Evolutionary conservation across 2,797 vertebrate species (phyloP).

Genomic region (Gymnodraco acuticeps): DNA sequence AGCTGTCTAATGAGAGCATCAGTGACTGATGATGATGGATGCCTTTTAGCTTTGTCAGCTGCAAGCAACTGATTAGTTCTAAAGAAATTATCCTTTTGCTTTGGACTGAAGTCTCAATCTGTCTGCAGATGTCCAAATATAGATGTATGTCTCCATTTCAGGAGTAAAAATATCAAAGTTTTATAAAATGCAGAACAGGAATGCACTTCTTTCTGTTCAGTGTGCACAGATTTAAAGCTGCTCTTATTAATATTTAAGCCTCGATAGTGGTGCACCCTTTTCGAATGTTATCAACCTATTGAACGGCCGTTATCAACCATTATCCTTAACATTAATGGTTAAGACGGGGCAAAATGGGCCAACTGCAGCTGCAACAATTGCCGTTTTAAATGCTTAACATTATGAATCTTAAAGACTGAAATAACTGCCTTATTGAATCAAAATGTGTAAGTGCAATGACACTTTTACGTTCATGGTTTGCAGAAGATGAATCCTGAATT

Average conservation of each 20-base stretch:
- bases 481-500: background rate
- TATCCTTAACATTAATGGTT: too few relatives aligned
- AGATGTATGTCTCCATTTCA: slow-evolving; percentile 26
- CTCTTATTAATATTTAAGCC: background rate
- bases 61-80: slow-evolving; percentile 49
- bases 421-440: background rate
- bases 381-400: too few relatives aligned
- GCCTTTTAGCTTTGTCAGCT: slow-evolving; percentile 68
- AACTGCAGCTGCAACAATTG: too few relatives aligned
- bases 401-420: too few relatives aligned
- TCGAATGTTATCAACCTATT: too few relatives aligned
- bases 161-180: slow-evolving; percentile 8
- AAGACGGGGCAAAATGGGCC: too few relatives aligned
- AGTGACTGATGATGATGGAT: slow-evolving; percentile 72
- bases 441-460: background rate
- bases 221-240: slow-evolving; percentile 3
- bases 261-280: background rate
- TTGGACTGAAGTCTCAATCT: slow-evolving; percentile 32
- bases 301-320: too few relatives aligned
- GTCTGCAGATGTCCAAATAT: slow-evolving; percentile 25
- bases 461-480: background rate
- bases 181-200: background rate
- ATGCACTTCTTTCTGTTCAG: background rate
- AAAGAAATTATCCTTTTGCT: slow-evolving; percentile 37
- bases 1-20: slow-evolving; percentile 83